Base-by-base conservation (phyloP, 2,888 invertebrate species). In the Volucella inanis region DNA sequence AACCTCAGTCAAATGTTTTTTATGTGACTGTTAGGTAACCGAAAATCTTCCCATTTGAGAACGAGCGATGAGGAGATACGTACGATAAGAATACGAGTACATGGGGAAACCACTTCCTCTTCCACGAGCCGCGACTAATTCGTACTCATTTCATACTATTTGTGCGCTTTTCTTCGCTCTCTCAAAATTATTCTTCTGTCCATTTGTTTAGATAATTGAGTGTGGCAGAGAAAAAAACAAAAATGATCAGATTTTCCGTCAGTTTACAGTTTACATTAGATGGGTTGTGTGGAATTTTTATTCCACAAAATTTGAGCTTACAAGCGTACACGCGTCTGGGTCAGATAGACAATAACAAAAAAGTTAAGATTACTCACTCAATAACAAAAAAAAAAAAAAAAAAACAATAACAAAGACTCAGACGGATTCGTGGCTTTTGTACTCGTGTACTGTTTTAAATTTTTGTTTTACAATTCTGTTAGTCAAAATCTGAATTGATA, bases 401-500 rank as follows among this genome's bases (percentile, higher is more conserved):
- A 15, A 1, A 45, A 61, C 71, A 59, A 49, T 8, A 22, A 41
- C 2, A 15, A 15, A 39, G 39, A 22, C 41, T 41, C 41, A 39
- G 61, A 12, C 62, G 38, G 49, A 64, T 14, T 49, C 38, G 18
- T 62, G 39, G 8, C 31, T 59, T 38, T 38, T 57, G 15, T 31
- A 18, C 9, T 15, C 4, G 22, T 10, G 18, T 22, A 22, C 18
- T 22, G 18, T 2, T 22, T 22, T 22, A 3, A 15, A 2, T 41
- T 31, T 50, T n/a, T 31, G 12, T 31, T 50, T n/a, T 31, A 10
- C 12, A 52, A 22, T n/a, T 64, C 22, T 64, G 38, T 49, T 65
- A 39, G 50, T 67, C 75, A 75, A 67, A 50, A 75, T 67, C 65
- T 75, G 55, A 75, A 75, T n/a, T 67, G 41, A 38, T 39, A 50